Conservation (phyloP, 2,888 invertebrate genomes). For the Epistrophe eligans region DNA sequence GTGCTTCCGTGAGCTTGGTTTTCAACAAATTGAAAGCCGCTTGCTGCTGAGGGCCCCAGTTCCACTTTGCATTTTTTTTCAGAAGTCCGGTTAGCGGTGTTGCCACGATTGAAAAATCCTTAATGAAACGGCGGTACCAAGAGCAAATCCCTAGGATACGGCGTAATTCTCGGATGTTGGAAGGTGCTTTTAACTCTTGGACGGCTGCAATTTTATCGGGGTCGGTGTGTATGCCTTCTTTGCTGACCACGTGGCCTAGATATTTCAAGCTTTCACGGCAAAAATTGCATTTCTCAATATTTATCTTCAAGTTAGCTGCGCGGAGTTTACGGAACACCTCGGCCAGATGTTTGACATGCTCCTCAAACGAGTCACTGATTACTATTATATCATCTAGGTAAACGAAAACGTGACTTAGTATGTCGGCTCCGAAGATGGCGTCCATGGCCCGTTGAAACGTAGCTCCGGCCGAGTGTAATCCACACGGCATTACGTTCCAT, state of each 20-base stretch:
- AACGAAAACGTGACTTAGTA: background rate
- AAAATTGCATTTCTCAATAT: background rate
- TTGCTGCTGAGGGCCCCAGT: background rate
- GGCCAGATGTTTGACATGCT: background rate
- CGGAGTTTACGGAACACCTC: constrained; percentile 3
- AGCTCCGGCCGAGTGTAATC: constrained; percentile 7
- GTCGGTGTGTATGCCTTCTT: constrained; percentile 10
- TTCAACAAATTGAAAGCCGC: background rate
- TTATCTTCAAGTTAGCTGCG: background rate
- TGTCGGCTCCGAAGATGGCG: background rate
- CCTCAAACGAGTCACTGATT: background rate
- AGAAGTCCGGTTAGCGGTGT: background rate
- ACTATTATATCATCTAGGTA: constrained; percentile 22
- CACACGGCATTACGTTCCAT: background rate
- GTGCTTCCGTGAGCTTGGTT: background rate
- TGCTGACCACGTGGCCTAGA: constrained; percentile 7
- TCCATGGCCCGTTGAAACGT: constrained; percentile 22
- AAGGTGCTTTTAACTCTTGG: background rate
- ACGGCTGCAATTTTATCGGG: constrained; percentile 31
- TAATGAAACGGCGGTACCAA: constrained; percentile 28
- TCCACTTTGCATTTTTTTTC: background rate
- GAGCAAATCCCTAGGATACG: constrained; percentile 6
- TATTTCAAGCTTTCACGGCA: background rate
- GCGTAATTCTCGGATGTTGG: background rate
- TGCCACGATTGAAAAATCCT: background rate